phyloP scores from a whole-genome alignment of 2,113 vertebrate species.

The Oreochromis spilurus region DNA sequence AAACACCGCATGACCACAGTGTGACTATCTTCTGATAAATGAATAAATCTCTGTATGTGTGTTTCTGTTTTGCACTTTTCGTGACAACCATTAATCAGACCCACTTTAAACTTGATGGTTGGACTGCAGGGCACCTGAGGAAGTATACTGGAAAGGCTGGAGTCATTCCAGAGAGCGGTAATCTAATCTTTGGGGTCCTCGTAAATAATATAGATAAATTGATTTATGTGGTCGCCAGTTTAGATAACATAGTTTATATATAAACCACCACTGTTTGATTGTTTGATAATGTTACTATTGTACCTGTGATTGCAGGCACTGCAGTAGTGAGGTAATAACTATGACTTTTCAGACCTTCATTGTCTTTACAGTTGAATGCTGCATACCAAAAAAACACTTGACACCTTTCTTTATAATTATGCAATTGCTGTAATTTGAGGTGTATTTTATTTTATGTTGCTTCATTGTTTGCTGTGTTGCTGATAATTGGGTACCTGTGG shows the following conservation, averaged over 20 bases:
- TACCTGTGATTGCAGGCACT: neutral
- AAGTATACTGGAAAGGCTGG: neutral
- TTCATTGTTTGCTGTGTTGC: neutral
- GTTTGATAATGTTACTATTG: neutral
- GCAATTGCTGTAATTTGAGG: neutral
- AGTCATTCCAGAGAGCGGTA: neutral
- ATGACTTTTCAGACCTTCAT: neutral
- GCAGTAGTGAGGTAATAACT: neutral
- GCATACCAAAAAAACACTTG: neutral
- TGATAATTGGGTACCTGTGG: conserved; percentile 54
- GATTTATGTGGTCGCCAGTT: neutral
- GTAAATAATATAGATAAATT: neutral
- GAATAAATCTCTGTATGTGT: neutral
- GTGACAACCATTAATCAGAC: neutral
- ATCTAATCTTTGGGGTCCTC: neutral
- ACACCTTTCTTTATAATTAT: neutral
- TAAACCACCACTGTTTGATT: neutral
- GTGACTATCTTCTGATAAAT: neutral
- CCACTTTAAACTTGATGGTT: neutral
- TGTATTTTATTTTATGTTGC: neutral
- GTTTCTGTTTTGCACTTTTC: neutral
- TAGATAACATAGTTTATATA: neutral
- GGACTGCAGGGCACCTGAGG: neutral
- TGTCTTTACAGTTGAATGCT: neutral
- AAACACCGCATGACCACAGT: neutral